Base-by-base conservation (phyloP, 2,888 invertebrate species). In the Dynastes tityus region DNA sequence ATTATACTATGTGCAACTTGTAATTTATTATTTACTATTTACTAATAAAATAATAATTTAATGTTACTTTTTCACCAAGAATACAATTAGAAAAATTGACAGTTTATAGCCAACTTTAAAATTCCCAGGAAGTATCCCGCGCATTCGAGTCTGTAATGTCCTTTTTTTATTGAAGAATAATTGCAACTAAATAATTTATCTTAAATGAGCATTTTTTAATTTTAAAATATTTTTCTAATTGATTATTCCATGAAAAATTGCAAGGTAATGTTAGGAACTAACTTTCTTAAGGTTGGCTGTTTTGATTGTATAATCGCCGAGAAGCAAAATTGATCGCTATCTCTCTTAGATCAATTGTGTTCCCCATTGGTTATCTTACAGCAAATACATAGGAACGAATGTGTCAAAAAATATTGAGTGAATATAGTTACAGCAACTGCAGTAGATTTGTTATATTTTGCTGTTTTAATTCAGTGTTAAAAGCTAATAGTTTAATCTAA, bases 41-140 rank as follows among this genome's bases (percentile, higher is more conserved):
- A 74, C 73, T 68, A 78, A 64, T 84, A 84, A 84, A 85, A 85
- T 84, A 84, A 82, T 84, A 86, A 86, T 85, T 86, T 87, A 84
- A 85, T 85, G 84, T 83, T 82, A 79, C 84, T 83, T 84, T 68
- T 84, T 84, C 76, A 77, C 80, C 80, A 85, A 83, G 83, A 84
- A 85, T 84, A 86, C 63, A 63, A 63, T 85, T 86, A 86, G 84
- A 84, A 84, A 87, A 86, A 86, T 83, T 87, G 87, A 87, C 87
- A 87, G 85, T 82, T 85, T 82, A 78, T 80, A 55, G 80, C 82
- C 82, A 82, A 82, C 82, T 76, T 80, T 37, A 63, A 76, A 49
- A 80, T 77, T 49, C 22, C 55, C 63, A 63, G 61, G 78, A 78
- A 76, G 71, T 77, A 74, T 77, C 68, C 6, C 45, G 68, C 53